Evolutionary conservation across 2,797 vertebrate species (phyloP).

Genomic region (Lemur catta): DNA sequence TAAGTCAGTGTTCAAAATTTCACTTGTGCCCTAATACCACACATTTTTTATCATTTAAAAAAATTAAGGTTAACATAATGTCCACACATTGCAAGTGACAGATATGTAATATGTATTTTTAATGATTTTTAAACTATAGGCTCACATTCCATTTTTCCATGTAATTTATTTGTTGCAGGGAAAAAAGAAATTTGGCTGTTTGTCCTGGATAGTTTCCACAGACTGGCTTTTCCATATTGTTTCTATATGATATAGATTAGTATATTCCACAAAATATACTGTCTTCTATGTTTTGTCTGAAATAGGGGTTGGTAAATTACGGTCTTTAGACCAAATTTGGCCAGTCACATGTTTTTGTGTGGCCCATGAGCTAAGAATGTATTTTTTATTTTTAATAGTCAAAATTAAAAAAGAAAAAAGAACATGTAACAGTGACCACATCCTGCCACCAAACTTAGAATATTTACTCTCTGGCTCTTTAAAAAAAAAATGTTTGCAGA

Average conservation of each 20-base stretch:
- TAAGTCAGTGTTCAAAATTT: neutral
- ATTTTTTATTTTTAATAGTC: neutral
- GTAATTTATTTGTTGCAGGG: neutral
- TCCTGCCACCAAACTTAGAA: neutral
- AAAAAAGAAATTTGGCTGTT: neutral
- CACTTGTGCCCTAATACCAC: neutral
- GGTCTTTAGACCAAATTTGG: neutral
- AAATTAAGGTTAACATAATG: neutral
- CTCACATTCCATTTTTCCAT: neutral
- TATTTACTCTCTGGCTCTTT: neutral
- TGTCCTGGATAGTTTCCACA: neutral
- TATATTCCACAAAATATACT: neutral
- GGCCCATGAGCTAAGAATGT: neutral
- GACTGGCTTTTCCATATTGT: neutral
- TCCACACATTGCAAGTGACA: neutral
- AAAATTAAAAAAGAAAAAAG: neutral
- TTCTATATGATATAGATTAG: neutral
- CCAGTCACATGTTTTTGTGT: neutral
- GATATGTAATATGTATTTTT: neutral
- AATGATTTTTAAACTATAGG: neutral
- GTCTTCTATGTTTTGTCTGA: neutral
- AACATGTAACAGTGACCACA: neutral
- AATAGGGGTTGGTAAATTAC: neutral
- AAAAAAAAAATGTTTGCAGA: neutral
- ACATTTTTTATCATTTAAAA: neutral